A percentile compares a stretch with the other conserved stretches of the same genome.
Conservation (phyloP, 1,140 invertebrate species). For the Pissodes strobi region DNA sequence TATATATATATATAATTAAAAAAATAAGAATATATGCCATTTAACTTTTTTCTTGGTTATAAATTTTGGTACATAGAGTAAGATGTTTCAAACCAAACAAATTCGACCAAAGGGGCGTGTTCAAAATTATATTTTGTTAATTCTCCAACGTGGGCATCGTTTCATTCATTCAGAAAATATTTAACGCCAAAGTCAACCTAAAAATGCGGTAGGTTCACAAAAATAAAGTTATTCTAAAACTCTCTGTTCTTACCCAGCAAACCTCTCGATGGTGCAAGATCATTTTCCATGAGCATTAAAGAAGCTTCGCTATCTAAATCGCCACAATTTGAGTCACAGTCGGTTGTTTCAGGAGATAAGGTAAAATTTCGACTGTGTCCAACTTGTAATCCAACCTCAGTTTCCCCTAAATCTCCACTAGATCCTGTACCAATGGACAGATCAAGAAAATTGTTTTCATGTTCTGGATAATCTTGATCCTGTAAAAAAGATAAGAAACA, state of each 20-base stretch:
- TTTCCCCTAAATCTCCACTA: constrained; percentile 71
- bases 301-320: constrained; percentile 83
- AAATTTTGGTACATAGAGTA: too few species aligned
- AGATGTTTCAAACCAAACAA: neutral
- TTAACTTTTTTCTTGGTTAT: too few species aligned
- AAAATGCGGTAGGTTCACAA: too few species aligned
- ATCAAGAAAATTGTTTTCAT: constrained; percentile 68
- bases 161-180: too few species aligned
- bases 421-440: constrained; percentile 68
- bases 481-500: constrained; percentile 47
- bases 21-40: too few species aligned
- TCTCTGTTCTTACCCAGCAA: constrained; percentile 50
- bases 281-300: constrained; percentile 73
- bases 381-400: constrained; percentile 67
- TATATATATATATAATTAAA: too few species aligned
- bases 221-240: too few species aligned
- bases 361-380: constrained; percentile 80
- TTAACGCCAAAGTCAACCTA: too few species aligned
- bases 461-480: constrained; percentile 61
- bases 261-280: constrained; percentile 57
- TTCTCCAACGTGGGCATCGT: too few species aligned
- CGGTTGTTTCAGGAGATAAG: constrained; percentile 92
- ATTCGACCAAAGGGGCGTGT: too few species aligned
- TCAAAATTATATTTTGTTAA: too few species aligned
- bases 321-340: constrained; percentile 86